phyloP scores from a whole-genome alignment of 2,888 invertebrate genomes.

The Zelleria hepariella region DNA sequence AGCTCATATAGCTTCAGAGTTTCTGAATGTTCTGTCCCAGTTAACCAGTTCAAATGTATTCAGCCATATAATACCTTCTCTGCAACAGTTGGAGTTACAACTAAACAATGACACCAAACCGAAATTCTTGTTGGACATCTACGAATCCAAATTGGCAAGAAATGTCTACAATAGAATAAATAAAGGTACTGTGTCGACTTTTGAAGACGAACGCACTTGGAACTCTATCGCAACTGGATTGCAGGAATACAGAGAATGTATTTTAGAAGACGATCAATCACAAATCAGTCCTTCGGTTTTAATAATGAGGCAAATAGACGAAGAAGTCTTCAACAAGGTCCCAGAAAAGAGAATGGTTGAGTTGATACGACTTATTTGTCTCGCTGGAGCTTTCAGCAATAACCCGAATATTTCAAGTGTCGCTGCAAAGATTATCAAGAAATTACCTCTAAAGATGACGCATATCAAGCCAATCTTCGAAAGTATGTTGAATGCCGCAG shows the following conservation, averaged over 20 bases:
- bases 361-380: slow-evolving; percentile 66
- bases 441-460: slow-evolving; percentile 74
- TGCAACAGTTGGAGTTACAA: slow-evolving; percentile 31
- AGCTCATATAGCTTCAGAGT: slow-evolving; percentile 52
- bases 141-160: slow-evolving; percentile 66
- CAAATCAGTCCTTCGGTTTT: slow-evolving; percentile 56
- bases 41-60: slow-evolving; percentile 61
- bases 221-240: slow-evolving; percentile 69
- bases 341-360: slow-evolving; percentile 53
- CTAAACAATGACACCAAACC: slow-evolving; percentile 31
- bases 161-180: slow-evolving; percentile 72
- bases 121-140: slow-evolving; percentile 51
- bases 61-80: slow-evolving; percentile 36
- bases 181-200: slow-evolving; percentile 52
- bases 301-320: slow-evolving; percentile 71
- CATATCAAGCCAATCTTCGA: slow-evolving; percentile 73
- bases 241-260: slow-evolving; percentile 61
- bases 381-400: slow-evolving; percentile 69
- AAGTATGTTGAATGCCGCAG: slow-evolving; percentile 69
- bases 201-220: slow-evolving; percentile 65
- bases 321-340: slow-evolving; percentile 65
- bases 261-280: slow-evolving; percentile 42
- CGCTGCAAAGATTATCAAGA: slow-evolving; percentile 76
- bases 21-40: slow-evolving; percentile 54
- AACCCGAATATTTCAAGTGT: slow-evolving; percentile 73